phyloP scores from a whole-genome alignment of 2,888 invertebrate species.

The Mesorhabditis sp. region DNA sequence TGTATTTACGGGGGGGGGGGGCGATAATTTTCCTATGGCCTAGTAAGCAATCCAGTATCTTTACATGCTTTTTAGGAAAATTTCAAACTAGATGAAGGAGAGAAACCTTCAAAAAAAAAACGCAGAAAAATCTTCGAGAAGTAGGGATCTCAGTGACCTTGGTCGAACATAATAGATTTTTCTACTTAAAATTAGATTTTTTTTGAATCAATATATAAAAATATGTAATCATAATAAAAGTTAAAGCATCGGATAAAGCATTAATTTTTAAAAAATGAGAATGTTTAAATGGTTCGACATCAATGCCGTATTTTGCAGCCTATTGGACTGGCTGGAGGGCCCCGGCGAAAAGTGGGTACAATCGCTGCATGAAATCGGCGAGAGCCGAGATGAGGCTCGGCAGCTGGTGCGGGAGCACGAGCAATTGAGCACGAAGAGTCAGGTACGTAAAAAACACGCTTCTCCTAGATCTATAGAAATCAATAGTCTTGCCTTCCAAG shows the following conservation, averaged over 20 bases:
- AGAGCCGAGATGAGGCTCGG: constrained; percentile 69
- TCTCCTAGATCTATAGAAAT: background rate
- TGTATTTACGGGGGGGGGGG: background rate
- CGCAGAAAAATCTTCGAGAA: background rate
- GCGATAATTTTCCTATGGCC: too few species aligned
- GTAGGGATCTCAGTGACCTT: too few species aligned
- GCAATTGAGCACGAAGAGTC: constrained; percentile 63
- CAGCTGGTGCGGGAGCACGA: constrained; percentile 73
- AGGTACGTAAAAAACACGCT: constrained; percentile 14
- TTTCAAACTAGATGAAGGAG: background rate
- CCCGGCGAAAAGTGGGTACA: constrained; percentile 74
- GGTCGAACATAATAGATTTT: too few species aligned
- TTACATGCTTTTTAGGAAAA: background rate
- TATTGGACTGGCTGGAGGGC: constrained; percentile 60
- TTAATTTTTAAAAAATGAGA: too few species aligned
- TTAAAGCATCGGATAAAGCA: too few species aligned
- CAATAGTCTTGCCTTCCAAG: background rate
- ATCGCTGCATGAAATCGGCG: constrained; percentile 65
- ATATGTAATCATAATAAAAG: too few species aligned
- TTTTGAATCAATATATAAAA: too few species aligned
- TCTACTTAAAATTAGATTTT: too few species aligned
- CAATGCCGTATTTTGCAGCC: constrained; percentile 8
- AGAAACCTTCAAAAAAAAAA: background rate
- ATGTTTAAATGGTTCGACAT: too few species aligned
- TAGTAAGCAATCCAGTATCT: background rate